A percentile compares a stretch with the other conserved stretches of the same genome.
Conservation (phyloP, 2,888 invertebrate genomes). For the Ptilodon capucinus region DNA sequence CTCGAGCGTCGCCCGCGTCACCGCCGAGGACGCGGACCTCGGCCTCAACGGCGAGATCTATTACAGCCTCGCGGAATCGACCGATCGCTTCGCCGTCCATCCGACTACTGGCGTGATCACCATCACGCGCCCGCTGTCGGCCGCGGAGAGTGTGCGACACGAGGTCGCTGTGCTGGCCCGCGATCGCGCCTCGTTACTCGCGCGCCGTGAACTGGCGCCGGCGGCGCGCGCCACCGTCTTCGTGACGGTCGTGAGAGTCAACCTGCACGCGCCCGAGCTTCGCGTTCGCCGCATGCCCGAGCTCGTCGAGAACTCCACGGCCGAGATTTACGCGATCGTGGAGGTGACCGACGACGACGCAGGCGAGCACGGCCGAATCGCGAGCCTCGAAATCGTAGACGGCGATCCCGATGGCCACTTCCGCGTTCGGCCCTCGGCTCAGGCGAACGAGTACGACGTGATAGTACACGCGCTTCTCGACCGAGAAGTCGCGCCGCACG, state of each 20-base stretch:
- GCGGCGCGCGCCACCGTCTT: conserved; percentile 90
- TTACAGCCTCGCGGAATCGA: conserved; percentile 93
- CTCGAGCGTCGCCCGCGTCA: conserved; percentile 88
- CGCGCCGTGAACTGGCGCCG: conserved; percentile 80
- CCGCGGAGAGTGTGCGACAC: conserved; percentile 86
- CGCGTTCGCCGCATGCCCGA: conserved; percentile 90
- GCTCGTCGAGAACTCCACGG: conserved; percentile 90
- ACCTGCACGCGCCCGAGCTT: conserved; percentile 93
- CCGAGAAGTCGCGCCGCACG: conserved; percentile 89
- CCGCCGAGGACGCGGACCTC: conserved; percentile 97
- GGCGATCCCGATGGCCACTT: conserved; percentile 96
- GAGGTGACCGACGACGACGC: conserved; percentile 91
- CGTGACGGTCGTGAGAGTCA: conserved; percentile 91
- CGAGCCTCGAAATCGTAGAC: conserved; percentile 90
- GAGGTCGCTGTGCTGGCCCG: conserved; percentile 91
- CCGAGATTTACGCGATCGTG: conserved; percentile 95
- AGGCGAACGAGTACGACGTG: conserved; percentile 89
- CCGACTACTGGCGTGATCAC: conserved; percentile 95
- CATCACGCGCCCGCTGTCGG: conserved; percentile 89
- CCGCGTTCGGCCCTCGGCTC: conserved; percentile 85
- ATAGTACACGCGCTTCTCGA: conserved; percentile 90
- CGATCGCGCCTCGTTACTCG: conserved; percentile 89
- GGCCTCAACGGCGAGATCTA: conserved; percentile 98
- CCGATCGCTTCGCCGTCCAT: conserved; percentile 95
- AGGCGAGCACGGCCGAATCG: conserved; percentile 93